These are phyloP conservation scores for Acronicta leporina DNA, from an alignment of 2,888 invertebrate species.

Conservation along the genomic window DNA sequence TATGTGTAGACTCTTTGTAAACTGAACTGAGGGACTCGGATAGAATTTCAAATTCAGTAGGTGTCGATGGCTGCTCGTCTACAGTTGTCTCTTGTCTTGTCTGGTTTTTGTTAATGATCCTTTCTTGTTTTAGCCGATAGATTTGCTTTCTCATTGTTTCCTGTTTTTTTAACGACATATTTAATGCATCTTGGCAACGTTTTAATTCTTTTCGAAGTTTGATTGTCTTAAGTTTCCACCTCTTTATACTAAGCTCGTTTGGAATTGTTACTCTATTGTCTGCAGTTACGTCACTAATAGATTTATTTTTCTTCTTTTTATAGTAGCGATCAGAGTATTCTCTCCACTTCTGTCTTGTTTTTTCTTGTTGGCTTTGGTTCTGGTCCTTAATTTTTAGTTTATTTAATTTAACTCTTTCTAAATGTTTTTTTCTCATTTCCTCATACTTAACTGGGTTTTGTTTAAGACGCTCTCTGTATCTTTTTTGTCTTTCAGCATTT, in stretches of 20 bases:
- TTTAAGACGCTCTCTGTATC: conserved; percentile 30
- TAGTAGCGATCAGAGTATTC: conserved; percentile 29
- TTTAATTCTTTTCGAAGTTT: conserved; percentile 30
- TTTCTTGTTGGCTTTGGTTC: conserved; percentile 25
- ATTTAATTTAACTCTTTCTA: conserved; percentile 30
- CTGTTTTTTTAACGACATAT: conserved; percentile 21
- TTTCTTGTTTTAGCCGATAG: conserved; percentile 25
- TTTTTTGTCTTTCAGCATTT: conserved; percentile 36
- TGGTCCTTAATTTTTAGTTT: conserved; percentile 30
- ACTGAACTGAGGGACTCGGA: too few species aligned
- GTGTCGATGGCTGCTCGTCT: conserved; percentile 12
- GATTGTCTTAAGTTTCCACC: conserved; percentile 24
- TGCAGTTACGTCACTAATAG: conserved; percentile 18
- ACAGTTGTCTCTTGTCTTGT: conserved; percentile 8
- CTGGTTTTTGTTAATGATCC: conserved; percentile 15
- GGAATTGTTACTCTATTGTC: conserved; percentile 11
- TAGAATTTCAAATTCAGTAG: conserved; percentile 7
- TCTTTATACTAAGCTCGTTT: conserved; percentile 18
- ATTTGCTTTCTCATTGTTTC: conserved; percentile 29
- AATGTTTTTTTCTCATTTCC: conserved; percentile 28
- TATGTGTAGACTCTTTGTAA: conserved; percentile 9
- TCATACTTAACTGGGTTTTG: conserved; percentile 36
- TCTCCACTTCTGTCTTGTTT: conserved; percentile 30
- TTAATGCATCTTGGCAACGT: conserved; percentile 27
- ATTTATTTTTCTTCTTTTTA: conserved; percentile 22